Conservation (phyloP, 2,797 vertebrate genomes). For the Miopithecus talapoin region DNA sequence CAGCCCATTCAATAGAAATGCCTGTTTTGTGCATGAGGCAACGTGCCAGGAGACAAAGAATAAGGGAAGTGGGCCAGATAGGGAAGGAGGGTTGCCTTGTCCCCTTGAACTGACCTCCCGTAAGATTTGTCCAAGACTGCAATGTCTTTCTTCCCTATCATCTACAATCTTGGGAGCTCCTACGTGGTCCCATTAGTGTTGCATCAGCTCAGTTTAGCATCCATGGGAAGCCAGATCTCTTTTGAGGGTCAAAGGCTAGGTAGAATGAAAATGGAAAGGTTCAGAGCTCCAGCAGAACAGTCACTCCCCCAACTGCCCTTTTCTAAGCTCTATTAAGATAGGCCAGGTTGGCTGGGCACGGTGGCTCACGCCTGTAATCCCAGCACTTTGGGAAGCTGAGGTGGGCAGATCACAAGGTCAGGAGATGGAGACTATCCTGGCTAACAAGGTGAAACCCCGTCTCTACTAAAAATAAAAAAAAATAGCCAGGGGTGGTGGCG, state of each 20-base stretch:
- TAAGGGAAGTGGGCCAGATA: background rate
- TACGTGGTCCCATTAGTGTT: background rate
- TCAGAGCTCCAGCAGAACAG: background rate
- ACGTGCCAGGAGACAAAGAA: background rate
- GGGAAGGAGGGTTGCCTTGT: background rate
- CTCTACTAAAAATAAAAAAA: too few relatives aligned
- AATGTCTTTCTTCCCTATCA: background rate
- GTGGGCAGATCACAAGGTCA: too few relatives aligned
- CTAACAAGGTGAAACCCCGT: too few relatives aligned
- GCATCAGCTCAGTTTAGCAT: background rate
- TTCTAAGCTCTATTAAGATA: background rate
- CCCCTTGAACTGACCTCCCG: background rate
- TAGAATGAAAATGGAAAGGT: background rate
- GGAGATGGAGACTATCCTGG: too few relatives aligned
- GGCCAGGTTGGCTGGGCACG: rapidly evolving
- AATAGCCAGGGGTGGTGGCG: too few relatives aligned
- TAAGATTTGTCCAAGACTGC: background rate
- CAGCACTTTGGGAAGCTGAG: too few relatives aligned
- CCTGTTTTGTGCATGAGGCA: background rate
- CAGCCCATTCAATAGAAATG: background rate
- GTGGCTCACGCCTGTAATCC: too few relatives aligned
- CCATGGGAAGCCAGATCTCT: background rate
- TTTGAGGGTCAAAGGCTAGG: background rate
- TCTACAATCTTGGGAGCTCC: background rate
- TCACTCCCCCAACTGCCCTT: too few relatives aligned